Percentiles rank a stretch among this genome's conserved stretches.
These are phyloP conservation scores for Catharus fuscescens DNA, from an alignment of 2,113 vertebrate genomes.

Conservation along the genomic window DNA sequence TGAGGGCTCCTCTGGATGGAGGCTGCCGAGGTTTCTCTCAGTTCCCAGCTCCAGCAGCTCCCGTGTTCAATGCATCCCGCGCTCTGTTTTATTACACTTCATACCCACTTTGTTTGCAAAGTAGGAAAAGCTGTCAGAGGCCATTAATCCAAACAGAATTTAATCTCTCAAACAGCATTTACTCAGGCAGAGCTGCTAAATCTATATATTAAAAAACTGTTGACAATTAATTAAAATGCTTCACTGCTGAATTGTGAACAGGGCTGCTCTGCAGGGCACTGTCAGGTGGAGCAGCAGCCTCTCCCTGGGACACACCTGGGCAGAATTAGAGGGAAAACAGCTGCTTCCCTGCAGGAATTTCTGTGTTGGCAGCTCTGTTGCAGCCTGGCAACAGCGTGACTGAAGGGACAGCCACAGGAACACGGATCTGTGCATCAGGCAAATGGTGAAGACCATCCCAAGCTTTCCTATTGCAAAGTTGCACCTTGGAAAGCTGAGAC, in stretches of 20 bases:
- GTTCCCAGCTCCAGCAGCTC: conserved; percentile 32
- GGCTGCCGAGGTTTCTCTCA: neutral
- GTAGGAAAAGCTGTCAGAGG: conserved; percentile 70
- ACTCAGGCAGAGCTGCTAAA: conserved; percentile 57
- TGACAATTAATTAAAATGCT: conserved; percentile 70
- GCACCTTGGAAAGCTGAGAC: neutral
- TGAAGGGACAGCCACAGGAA: neutral
- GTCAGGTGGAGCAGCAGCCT: neutral
- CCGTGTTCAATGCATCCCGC: conserved; percentile 45
- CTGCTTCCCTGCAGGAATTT: neutral
- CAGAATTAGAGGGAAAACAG: neutral
- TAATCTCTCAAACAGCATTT: conserved; percentile 69
- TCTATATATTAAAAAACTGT: conserved; percentile 62
- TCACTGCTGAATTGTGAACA: neutral
- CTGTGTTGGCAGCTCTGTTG: neutral
- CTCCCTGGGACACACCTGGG: conserved; percentile 15
- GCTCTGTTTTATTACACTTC: conserved; percentile 62
- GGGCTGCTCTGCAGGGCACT: neutral
- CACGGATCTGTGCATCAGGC: neutral
- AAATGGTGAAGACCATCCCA: neutral
- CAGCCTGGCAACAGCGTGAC: neutral
- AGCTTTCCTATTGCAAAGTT: neutral
- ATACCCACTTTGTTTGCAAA: conserved; percentile 70
- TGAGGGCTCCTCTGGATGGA: neutral
- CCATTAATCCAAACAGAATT: conserved; percentile 71